phyloP scores from a whole-genome alignment of 2,797 vertebrate species.

The Onychomys torridus region DNA sequence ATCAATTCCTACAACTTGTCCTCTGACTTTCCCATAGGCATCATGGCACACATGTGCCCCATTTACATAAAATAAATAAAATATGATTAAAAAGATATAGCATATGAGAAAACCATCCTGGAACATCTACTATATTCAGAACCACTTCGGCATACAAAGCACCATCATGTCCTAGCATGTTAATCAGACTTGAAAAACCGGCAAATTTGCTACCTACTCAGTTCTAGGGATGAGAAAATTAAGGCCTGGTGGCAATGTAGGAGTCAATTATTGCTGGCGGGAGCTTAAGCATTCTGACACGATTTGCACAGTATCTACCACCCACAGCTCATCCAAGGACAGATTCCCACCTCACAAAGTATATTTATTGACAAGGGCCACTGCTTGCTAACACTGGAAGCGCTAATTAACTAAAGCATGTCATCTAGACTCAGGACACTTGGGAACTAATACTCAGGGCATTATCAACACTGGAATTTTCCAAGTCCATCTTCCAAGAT shows the following conservation, averaged over 20 bases:
- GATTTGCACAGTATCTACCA: neutral
- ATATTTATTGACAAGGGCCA: neutral
- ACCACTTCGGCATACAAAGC: neutral
- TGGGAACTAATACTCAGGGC: neutral
- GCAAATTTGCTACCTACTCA: neutral
- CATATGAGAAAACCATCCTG: neutral
- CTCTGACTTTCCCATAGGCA: neutral
- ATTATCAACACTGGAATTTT: neutral
- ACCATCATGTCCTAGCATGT: neutral
- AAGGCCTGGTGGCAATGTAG: neutral
- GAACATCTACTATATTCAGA: neutral
- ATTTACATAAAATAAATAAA: neutral
- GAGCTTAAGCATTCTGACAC: neutral
- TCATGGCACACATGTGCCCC: neutral
- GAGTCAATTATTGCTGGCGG: neutral
- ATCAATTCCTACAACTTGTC: neutral
- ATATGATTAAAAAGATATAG: neutral
- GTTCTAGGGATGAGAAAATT: neutral
- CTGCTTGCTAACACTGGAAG: neutral
- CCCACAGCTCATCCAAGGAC: neutral
- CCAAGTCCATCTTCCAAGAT: neutral
- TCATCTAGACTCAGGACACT: neutral
- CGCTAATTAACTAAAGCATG: neutral
- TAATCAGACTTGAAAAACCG: neutral
- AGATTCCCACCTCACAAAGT: neutral